These are phyloP conservation scores for Condylura cristata DNA, from an alignment of 2,113 vertebrate species.

Conservation along the genomic window DNA sequence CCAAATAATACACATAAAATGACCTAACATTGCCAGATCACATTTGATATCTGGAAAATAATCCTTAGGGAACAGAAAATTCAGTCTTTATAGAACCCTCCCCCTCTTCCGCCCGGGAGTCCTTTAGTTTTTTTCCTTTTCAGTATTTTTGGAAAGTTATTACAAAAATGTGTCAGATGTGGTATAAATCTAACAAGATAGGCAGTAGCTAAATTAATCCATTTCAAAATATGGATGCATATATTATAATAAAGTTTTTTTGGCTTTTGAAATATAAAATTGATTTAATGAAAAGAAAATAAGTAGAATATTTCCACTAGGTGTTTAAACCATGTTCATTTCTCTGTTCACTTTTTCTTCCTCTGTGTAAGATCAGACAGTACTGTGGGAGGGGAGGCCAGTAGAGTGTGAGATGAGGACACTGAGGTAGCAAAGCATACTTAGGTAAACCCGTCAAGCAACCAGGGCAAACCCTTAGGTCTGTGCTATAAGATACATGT, in stretches of 20 bases:
- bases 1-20: constrained; percentile 92
- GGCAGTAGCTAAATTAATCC: constrained; percentile 51
- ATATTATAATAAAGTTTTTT: constrained; percentile 51
- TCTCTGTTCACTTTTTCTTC: background rate
- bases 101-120: background rate
- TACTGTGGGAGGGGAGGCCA: background rate
- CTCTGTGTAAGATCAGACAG: background rate
- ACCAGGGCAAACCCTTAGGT: rapidly evolving
- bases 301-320: background rate
- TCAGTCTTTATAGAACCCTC: constrained; percentile 55
- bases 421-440: background rate
- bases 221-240: background rate
- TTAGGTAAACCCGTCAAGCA: background rate
- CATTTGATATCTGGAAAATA: constrained; percentile 73
- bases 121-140: constrained; percentile 69
- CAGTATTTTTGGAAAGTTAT: constrained; percentile 63
- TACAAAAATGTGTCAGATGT: constrained; percentile 61
- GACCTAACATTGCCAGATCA: constrained; percentile 85
- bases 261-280: constrained; percentile 10
- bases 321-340: background rate
- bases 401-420: background rate
- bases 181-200: constrained; percentile 39
- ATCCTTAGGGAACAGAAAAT: constrained; percentile 80
- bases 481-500: background rate
- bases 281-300: background rate